These are phyloP conservation scores for Paguma larvata DNA, from an alignment of 2,797 vertebrate genomes.

Conservation along the genomic window DNA sequence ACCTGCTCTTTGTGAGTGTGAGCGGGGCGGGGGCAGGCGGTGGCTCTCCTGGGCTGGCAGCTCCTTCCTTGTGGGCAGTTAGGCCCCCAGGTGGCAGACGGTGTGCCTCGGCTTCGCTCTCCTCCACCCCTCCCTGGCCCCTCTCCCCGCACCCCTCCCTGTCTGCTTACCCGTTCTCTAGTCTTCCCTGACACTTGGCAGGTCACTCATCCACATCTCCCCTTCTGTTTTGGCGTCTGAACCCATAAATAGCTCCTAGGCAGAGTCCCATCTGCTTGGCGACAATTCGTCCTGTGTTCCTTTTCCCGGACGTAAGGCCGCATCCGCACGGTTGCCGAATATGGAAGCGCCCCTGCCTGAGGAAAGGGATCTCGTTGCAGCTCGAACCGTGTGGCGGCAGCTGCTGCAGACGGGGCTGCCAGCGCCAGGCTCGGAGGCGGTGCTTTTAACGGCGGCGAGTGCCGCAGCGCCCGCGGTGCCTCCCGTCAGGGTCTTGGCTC, in stretches of 20 bases:
- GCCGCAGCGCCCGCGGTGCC: fast-evolving
- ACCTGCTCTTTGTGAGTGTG: fast-evolving
- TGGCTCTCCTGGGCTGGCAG: neutral
- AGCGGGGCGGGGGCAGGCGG: neutral
- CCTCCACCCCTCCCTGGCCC: fast-evolving
- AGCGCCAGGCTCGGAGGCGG: fast-evolving
- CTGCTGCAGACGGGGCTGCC: fast-evolving
- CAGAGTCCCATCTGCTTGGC: neutral
- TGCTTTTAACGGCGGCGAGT: fast-evolving
- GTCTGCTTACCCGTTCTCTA: neutral
- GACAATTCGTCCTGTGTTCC: neutral
- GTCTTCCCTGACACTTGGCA: conserved; percentile 24
- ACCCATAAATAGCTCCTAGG: conserved; percentile 45
- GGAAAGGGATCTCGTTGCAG: neutral
- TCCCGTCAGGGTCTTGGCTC: neutral
- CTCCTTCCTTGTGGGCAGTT: neutral
- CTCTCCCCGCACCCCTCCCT: neutral
- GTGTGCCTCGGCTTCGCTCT: neutral
- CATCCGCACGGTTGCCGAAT: neutral
- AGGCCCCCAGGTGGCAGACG: neutral
- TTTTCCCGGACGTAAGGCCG: neutral
- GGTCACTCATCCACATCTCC: neutral
- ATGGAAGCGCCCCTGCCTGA: neutral
- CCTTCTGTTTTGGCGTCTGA: conserved; percentile 59
- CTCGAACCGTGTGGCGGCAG: neutral